A percentile compares a stretch with the other conserved stretches of the same genome.
Conservation (phyloP, 37 sponge, comb jelly and placozoan species). For the Axinella damicornis region DNA sequence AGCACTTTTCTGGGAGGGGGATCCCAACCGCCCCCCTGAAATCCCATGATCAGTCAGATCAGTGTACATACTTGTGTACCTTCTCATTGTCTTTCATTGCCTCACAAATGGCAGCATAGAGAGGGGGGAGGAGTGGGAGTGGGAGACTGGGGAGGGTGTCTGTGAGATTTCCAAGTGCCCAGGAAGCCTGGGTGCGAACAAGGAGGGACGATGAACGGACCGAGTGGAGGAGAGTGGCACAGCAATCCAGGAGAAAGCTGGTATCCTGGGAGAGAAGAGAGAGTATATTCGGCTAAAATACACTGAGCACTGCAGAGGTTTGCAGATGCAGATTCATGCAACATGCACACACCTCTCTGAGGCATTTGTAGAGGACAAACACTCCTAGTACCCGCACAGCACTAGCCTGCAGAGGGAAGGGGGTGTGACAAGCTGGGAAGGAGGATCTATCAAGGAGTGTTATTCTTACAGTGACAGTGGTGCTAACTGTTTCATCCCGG, state of each 20-base stretch:
- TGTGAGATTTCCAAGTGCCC: slow-evolving; percentile 67
- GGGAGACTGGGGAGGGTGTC: slow-evolving; percentile 30
- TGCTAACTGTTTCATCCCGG: slow-evolving; percentile 28
- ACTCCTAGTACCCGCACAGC: slow-evolving; percentile 62
- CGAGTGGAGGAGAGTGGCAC: slow-evolving; percentile 18
- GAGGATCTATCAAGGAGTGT: too few relatives aligned
- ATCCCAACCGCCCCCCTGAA: too few relatives aligned
- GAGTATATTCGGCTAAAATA: too few relatives aligned
- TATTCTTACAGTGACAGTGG: slow-evolving; percentile 32
- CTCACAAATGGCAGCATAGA: slow-evolving; percentile 7
- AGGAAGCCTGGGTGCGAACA: slow-evolving; percentile 61
- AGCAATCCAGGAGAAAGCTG: slow-evolving; percentile 49
- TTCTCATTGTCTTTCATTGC: slow-evolving; percentile 52
- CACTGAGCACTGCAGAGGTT: too few relatives aligned
- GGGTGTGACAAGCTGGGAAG: too few relatives aligned
- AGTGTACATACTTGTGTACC: neutral
- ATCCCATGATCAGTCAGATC: neutral
- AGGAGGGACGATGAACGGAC: neutral
- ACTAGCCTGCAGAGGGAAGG: slow-evolving; percentile 30
- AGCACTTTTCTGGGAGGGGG: too few relatives aligned
- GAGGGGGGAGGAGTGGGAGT: slow-evolving; percentile 1
- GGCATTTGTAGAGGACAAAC: slow-evolving; percentile 30
- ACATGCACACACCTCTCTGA: slow-evolving; percentile 7
- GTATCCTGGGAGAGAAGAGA: slow-evolving; percentile 18
- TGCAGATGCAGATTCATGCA: too few relatives aligned